phyloP scores from a whole-genome alignment of 2,888 invertebrate genomes.

The Odontothrips loti region DNA sequence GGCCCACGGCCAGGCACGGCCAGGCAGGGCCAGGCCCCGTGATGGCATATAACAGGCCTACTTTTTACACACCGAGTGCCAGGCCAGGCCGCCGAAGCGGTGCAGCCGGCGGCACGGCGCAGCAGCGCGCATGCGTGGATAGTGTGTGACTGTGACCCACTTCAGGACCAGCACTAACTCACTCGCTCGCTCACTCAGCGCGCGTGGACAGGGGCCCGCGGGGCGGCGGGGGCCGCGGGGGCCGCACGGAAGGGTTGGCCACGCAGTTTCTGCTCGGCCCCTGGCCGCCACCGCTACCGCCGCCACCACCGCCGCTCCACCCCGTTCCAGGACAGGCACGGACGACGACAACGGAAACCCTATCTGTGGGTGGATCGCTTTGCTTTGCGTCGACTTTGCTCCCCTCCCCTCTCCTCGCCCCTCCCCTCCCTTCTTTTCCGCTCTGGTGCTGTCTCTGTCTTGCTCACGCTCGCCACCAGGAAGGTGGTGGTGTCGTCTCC shows the following conservation, averaged over 20 bases:
- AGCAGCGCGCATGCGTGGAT: neutral
- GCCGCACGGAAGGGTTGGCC: neutral
- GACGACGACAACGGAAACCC: slow-evolving; percentile 6
- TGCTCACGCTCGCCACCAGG: no score
- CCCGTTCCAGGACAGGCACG: neutral
- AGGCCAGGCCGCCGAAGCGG: neutral
- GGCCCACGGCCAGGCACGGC: neutral
- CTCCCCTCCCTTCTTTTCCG: neutral
- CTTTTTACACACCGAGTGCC: neutral
- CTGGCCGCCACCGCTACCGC: neutral
- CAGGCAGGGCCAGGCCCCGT: neutral
- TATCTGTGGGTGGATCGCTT: slow-evolving; percentile 16
- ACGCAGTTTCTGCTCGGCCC: neutral
- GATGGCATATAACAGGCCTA: neutral
- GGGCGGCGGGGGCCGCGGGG: neutral
- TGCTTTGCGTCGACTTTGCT: neutral
- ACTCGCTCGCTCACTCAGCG: neutral
- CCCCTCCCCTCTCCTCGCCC: neutral
- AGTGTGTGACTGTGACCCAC: neutral
- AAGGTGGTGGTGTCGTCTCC: neutral
- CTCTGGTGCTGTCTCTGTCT: no score
- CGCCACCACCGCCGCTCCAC: neutral
- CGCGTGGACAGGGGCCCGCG: neutral
- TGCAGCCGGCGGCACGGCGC: neutral
- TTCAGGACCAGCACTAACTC: neutral